Percentiles rank a stretch among this genome's conserved stretches.
Conservation (phyloP, 2,113 vertebrate species). For the Spermophilus dauricus region DNA sequence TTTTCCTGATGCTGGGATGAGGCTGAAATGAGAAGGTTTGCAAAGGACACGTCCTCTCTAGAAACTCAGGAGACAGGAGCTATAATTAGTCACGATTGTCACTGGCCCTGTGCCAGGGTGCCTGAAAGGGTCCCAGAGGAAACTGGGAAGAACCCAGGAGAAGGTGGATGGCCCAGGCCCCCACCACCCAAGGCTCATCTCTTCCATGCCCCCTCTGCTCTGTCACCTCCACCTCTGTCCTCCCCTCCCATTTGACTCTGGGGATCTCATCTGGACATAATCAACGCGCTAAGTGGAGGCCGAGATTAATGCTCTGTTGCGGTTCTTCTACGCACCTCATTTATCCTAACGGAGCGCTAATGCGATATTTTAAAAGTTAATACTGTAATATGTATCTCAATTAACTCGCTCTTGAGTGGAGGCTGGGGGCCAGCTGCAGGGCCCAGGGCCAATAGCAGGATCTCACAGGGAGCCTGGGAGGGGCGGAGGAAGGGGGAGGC, state of each 20-base stretch:
- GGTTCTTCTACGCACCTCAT: slow-evolving; percentile 10
- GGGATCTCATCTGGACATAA: neutral
- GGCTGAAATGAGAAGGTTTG: neutral
- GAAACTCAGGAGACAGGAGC: neutral
- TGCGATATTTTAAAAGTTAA: slow-evolving; percentile 62
- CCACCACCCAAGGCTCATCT: too few relatives aligned
- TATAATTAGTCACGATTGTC: neutral
- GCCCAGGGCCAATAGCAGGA: neutral
- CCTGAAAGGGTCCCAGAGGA: neutral
- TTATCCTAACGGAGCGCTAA: slow-evolving; percentile 72
- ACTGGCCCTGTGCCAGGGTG: too few relatives aligned
- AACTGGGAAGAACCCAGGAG: neutral
- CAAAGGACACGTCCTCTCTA: neutral
- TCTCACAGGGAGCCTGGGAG: neutral
- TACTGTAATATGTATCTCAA: slow-evolving; percentile 62
- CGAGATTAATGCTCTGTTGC: slow-evolving; percentile 46
- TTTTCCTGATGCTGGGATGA: neutral
- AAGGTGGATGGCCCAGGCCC: neutral
- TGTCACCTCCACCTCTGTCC: rapidly evolving
- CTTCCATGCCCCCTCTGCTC: rapidly evolving
- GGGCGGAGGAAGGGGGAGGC: neutral
- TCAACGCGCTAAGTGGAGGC: neutral
- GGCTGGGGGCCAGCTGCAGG: neutral
- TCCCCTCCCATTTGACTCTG: neutral
- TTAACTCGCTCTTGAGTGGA: neutral